Evolutionary conservation across 2,888 invertebrate species (phyloP), one percentile per base, ranked within the genome.

Genomic region (Catotricha subobsoleta): DNA sequence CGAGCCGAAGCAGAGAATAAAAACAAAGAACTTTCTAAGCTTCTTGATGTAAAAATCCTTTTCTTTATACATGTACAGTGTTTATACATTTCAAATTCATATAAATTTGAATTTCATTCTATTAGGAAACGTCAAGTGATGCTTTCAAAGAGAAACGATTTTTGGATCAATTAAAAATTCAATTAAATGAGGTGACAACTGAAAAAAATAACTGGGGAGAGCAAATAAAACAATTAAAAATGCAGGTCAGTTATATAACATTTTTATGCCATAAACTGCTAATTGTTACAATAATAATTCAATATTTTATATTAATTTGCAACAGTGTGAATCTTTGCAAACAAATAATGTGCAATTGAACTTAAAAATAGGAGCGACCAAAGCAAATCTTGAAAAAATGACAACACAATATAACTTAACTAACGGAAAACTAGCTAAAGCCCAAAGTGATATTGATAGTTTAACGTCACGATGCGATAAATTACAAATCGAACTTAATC

Each of bases 101-200:
- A 21, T 10, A 13, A 18, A 4, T 12, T 8, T 28, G 8, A 35
- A 15, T 16, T 35, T 10, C 3, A 3, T 13, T 23, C 20, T 41
- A 42, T 6, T 28, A 62, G 62, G 60, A 62, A 51, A 57, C 58
- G 7, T 59, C 64, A 2, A 54, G 51, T 19, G 62, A 64, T 44
- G 53, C 59, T 1, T 57, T 55, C 35, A 57, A 55, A 40, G 51
- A 54, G 27, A 60, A 57, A 30, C 57, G 58, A n/a, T 53, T 53
- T 8, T 47, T 55, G 12, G 63, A 64, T 40, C 38, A 46, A 0
- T 42, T 59, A 4, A 48, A 51, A 40, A 57, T 54, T 37, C 58
- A 60, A 15, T 43, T 62, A 12, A 43, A 45, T 2, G 48, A 48
- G 13, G 47, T 56, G 38, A 58, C 54, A 41, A 47, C 48, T 4